Evolutionary conservation across 2,797 vertebrate genomes (phyloP).

Genomic region (Sebastes kiyomatsui): DNA sequence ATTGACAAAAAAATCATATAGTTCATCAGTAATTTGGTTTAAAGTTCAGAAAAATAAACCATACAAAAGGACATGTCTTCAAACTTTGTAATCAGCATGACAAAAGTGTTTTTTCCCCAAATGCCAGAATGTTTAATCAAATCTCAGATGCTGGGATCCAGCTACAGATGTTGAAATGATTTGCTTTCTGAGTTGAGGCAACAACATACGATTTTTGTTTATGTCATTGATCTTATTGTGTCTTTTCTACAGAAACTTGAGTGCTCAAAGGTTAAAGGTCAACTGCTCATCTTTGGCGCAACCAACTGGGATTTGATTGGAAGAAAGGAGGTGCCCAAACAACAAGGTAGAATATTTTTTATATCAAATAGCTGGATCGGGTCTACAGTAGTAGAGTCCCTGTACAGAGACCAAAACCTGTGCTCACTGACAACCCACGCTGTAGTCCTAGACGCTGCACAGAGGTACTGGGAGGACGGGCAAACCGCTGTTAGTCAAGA

Average conservation of each 20-base stretch:
- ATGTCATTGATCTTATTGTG: background rate
- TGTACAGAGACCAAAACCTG: background rate
- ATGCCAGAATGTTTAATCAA: background rate
- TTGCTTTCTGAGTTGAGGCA: background rate
- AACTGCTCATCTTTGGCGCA: constrained; percentile 94
- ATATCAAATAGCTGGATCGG: background rate
- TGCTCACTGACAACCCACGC: background rate
- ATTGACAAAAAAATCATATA: background rate
- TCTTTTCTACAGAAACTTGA: constrained; percentile 89
- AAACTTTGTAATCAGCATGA: background rate
- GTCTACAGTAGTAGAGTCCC: background rate
- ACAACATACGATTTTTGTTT: background rate
- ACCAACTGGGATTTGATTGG: constrained; percentile 99
- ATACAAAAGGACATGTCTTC: too few relatives aligned
- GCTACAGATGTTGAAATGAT: background rate
- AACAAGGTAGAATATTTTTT: constrained; percentile 86
- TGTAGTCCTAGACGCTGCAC: background rate
- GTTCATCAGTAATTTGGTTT: background rate
- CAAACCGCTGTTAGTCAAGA: background rate
- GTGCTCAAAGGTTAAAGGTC: constrained; percentile 91
- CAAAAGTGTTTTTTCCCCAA: background rate
- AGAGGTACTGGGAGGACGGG: background rate
- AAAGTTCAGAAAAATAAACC: background rate
- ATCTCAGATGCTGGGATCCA: background rate
- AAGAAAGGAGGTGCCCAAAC: constrained; percentile 96